A percentile compares a stretch with the other conserved stretches of the same genome.
These are phyloP conservation scores for Gambusia affinis DNA, from an alignment of 2,113 vertebrate genomes.

Conservation along the genomic window DNA sequence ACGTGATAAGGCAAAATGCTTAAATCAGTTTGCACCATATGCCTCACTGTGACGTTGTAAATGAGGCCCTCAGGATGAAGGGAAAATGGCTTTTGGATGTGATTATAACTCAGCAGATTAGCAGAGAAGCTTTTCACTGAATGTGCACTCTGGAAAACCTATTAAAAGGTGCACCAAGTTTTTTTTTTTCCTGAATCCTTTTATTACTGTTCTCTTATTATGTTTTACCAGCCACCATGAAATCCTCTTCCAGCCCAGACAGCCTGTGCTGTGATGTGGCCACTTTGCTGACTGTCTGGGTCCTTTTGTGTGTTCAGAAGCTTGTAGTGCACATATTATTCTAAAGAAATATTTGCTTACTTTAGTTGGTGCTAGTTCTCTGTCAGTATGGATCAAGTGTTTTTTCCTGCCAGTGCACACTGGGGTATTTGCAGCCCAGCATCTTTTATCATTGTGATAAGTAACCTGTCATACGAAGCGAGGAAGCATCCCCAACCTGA, in stretches of 20 bases:
- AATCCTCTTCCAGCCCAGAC: constrained; percentile 29
- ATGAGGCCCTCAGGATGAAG: constrained; percentile 21
- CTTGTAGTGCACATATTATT: constrained; percentile 55
- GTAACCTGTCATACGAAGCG: constrained; percentile 29
- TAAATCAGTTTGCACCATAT: constrained; percentile 15
- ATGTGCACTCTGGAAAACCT: constrained; percentile 15
- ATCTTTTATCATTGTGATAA: constrained; percentile 45
- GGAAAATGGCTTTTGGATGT: constrained; percentile 31
- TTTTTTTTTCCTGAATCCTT: constrained; percentile 1
- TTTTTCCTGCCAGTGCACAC: constrained; percentile 3
- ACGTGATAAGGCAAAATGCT: neutral
- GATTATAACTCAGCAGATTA: constrained; percentile 57
- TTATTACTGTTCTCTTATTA: constrained; percentile 13
- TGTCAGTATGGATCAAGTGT: constrained; percentile 15
- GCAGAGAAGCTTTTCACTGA: constrained; percentile 28
- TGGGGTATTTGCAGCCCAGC: constrained; percentile 16
- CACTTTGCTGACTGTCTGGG: constrained; percentile 54
- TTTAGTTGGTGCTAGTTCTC: constrained; percentile 25
- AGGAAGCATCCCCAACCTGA: constrained; percentile 17
- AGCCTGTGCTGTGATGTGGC: constrained; percentile 12
- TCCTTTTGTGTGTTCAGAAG: constrained; percentile 48
- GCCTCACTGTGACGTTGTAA: constrained; percentile 26
- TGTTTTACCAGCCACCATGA: constrained; percentile 14
- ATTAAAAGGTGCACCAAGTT: constrained; percentile 3
- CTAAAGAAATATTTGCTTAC: constrained; percentile 37